Evolutionary conservation across 2,797 vertebrate species (phyloP).

Genomic region (Erpetoichthys calabaricus): DNA sequence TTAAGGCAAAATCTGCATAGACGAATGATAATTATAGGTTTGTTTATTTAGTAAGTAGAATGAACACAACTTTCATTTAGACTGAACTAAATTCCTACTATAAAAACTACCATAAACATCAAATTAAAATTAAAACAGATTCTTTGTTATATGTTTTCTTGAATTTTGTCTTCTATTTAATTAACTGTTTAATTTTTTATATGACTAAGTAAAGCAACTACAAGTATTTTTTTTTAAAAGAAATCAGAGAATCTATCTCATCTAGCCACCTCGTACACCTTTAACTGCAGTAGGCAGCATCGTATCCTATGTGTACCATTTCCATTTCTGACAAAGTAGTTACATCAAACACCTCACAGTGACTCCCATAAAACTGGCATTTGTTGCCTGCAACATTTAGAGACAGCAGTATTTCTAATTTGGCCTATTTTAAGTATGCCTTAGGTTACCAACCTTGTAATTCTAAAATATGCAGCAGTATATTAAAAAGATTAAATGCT

Average conservation of each 20-base stretch:
- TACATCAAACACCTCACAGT: background rate
- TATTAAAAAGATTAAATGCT: too few relatives aligned
- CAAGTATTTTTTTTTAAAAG: constrained; percentile 39
- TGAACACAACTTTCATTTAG: constrained; percentile 1
- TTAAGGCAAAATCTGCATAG: constrained; percentile 1
- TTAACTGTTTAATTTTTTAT: constrained; percentile 18
- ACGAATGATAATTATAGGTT: constrained; percentile 2
- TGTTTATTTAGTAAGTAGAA: constrained; percentile 6
- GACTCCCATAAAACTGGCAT: background rate
- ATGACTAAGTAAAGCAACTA: constrained; percentile 59
- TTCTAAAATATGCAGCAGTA: background rate
- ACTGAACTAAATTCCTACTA: background rate
- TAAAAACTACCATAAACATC: background rate
- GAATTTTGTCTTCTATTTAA: too few relatives aligned
- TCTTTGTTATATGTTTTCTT: too few relatives aligned
- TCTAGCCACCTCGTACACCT: too few relatives aligned
- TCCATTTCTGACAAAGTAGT: background rate
- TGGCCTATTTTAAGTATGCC: background rate
- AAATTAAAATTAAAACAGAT: background rate
- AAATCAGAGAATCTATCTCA: constrained; percentile 29
- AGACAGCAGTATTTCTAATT: background rate
- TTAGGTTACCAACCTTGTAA: background rate
- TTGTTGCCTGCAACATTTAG: background rate
- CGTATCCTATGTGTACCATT: background rate
- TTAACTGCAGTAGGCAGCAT: too few relatives aligned